A percentile compares a stretch with the other conserved stretches of the same genome.
Conservation (phyloP, 2,113 vertebrate species). For the Narcine bancroftii region DNA sequence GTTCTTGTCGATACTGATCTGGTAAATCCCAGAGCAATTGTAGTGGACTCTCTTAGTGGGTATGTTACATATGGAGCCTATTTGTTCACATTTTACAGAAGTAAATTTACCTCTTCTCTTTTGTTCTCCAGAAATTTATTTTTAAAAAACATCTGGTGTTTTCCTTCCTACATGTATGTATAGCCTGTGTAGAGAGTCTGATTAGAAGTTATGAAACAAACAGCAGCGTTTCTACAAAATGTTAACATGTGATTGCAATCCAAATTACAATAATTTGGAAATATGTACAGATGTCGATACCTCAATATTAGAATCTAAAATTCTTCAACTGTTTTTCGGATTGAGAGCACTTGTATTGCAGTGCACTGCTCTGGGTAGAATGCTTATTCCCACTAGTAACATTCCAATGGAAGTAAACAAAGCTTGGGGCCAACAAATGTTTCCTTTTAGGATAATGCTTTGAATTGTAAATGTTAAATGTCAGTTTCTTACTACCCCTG, state of each 20-base stretch:
- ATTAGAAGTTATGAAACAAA: background rate
- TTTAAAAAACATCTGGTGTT: background rate
- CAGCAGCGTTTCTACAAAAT: background rate
- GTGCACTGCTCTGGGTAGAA: background rate
- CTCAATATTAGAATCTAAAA: background rate
- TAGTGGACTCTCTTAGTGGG: slow-evolving; percentile 80
- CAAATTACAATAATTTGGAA: background rate
- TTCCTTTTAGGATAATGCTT: slow-evolving; percentile 27
- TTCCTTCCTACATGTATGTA: background rate
- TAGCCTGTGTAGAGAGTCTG: background rate
- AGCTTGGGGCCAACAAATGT: background rate
- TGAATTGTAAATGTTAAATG: background rate
- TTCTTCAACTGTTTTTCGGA: background rate
- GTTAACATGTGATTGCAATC: background rate
- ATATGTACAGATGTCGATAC: background rate
- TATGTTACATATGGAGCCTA: slow-evolving; percentile 42
- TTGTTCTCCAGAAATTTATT: background rate
- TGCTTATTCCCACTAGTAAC: background rate
- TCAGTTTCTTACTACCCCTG: background rate
- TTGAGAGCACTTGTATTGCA: background rate
- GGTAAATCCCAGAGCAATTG: slow-evolving; percentile 87
- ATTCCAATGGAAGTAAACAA: background rate
- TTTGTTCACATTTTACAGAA: background rate
- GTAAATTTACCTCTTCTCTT: background rate
- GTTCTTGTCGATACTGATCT: slow-evolving; percentile 74